A percentile compares a stretch with the other conserved stretches of the same genome.
phyloP scores from a whole-genome alignment of 2,888 invertebrate species.

The Pachydiplax longipennis region DNA sequence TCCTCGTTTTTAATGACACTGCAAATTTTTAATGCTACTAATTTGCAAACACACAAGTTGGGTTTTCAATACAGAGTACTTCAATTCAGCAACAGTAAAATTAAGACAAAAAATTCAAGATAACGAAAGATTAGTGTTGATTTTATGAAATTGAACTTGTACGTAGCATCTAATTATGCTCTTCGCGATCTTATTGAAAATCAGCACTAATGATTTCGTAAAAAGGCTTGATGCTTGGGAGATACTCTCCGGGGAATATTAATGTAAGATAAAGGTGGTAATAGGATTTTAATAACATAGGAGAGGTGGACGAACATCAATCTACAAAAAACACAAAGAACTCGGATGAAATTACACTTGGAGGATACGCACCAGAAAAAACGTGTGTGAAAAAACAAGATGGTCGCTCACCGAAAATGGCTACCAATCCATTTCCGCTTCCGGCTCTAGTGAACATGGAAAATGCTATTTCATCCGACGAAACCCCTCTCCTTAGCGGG shows the following conservation, averaged over 20 bases:
- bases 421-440: slow-evolving; percentile 43
- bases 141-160: too few species aligned
- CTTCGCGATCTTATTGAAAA: too few species aligned
- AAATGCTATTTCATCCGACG: slow-evolving; percentile 22
- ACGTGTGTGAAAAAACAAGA: neutral
- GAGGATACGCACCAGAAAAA: neutral
- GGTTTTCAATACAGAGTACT: too few species aligned
- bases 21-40: too few species aligned
- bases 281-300: slow-evolving; percentile 12
- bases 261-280: neutral
- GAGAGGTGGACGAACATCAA: neutral
- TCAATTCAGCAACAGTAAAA: too few species aligned
- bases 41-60: too few species aligned
- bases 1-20: too few species aligned
- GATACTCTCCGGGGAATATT: neutral
- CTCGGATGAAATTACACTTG: neutral
- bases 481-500: neutral
- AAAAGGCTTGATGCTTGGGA: neutral
- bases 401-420: slow-evolving; percentile 5
- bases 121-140: too few species aligned
- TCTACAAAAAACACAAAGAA: neutral
- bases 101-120: too few species aligned
- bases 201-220: too few species aligned
- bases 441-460: slow-evolving; percentile 19
- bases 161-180: too few species aligned